Base-by-base conservation (phyloP, 2,113 vertebrate genomes). In the Eptatretus burgeri region DNA sequence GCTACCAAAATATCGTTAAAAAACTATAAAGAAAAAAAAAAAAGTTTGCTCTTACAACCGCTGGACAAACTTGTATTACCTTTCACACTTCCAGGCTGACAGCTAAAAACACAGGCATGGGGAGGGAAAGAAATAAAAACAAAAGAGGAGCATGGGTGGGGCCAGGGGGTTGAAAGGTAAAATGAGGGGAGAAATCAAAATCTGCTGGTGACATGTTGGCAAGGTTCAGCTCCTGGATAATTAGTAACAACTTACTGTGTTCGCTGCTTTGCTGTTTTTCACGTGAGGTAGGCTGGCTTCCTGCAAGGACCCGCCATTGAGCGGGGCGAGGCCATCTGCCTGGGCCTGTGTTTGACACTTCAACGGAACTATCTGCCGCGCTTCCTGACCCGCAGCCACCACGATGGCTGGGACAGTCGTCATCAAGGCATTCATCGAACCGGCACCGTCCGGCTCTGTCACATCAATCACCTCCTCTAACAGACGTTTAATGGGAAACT, bases 201-300 rank as follows among this genome's bases (percentile, higher is more conserved):
- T 17, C n/a, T 60, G 56, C 56, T 60, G 56, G 56, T 60, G 56
- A 60, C n/a, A 60, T 60, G 56, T 60, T 60, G 20, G 56, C 20
- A 60, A 11, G 20, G 20, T 17, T 60, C 20, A 60, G 20, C n/a
- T n/a, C 56, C 20, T 11, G n/a, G 56, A 17, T 9, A 20, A 60
- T 60, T 20, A 60, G 56, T 60, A 60, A 20, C 56, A 60, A 20
- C 56, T 60, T 11, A 60, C 56, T 20, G 56, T 60, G 13, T 60
- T 60, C n/a, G 56, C 56, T 60, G 56, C 56, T 20, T 60, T 60
- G 56, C 56, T n/a, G 11, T 60, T 60, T 60, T 60, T 60, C 56
- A 60, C 56, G 8, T 60, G 56, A 60, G 56, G 56, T 60, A 60
- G n/a, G 56, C n/a, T 60, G 56, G 56, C n/a, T 20, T 60, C 56